Evolutionary conservation across 2,113 vertebrate species (phyloP), one percentile per base, ranked within the genome.

Genomic region (Periophthalmodon schlosseri): DNA sequence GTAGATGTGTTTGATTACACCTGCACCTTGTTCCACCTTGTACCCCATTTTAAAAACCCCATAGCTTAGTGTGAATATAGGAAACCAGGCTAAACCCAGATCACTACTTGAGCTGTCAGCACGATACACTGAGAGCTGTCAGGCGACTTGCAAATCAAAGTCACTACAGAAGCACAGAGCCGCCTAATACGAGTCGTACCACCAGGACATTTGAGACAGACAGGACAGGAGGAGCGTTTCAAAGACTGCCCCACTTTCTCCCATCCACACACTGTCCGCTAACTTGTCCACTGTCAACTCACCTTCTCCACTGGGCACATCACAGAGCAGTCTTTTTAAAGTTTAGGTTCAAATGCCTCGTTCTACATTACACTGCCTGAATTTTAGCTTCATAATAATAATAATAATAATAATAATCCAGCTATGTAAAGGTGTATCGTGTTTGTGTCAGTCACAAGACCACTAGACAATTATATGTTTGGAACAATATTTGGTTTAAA

Each of bases 11-110:
- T 78, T 58, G 36, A 78, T 70, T 78, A 73, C 75, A 78, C 75
- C 50, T 77, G 60, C 68, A 67, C 77, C 82, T 70, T 12, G 24
- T 81, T 81, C 73, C 78, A 69, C 69, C 28, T 75, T 63, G 13
- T 65, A 80, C 84, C 84, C 83, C 74, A 73, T 84, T 82, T 89
- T 44, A 81, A 85, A 81, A 85, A 90, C 86, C 79, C 81, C 57
- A 65, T n/a, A 69, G 77, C 83, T 90, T 78, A 87, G 79, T 80
- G 20, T 84, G 82, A 89, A 84, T 80, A 69, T 74, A 82, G 83
- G 82, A 91, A 93, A 91, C 84, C 77, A 75, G 91, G 89, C 84
- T 91, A 93, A 93, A 90, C 88, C 89, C 87, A 89, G 92, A 91
- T 92, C 88, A 84, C 79, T 72, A 78, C 84, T 78, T 77, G 78